Percentiles rank a stretch among this genome's conserved stretches.
These are phyloP conservation scores for Salminus brasiliensis DNA, from an alignment of 2,113 vertebrate species.

Conservation along the genomic window DNA sequence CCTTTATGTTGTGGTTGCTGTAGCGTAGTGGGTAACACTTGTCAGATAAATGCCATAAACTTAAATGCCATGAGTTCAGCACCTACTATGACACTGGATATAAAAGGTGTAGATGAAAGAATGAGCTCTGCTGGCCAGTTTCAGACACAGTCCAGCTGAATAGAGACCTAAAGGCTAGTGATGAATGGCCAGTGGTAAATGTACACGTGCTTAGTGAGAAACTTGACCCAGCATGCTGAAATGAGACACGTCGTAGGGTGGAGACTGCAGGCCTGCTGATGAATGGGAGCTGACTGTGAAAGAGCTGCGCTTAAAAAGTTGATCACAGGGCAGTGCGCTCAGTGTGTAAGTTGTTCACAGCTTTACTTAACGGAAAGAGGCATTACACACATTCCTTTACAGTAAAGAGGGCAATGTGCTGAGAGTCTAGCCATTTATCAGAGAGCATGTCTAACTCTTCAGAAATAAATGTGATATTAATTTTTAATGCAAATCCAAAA, in stretches of 20 bases:
- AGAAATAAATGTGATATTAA: no score
- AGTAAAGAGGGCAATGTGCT: conserved; percentile 18
- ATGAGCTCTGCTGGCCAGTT: not conserved
- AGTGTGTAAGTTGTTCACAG: conserved; percentile 20
- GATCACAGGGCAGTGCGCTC: conserved; percentile 30
- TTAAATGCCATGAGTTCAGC: no score
- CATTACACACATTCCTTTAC: not conserved
- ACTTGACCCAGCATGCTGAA: not conserved
- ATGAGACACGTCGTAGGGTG: conserved; percentile 7
- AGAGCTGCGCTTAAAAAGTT: conserved; percentile 41
- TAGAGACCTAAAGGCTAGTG: not conserved
- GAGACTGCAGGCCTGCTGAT: conserved; percentile 6
- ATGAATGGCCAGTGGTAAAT: not conserved
- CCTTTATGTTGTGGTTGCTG: no score
- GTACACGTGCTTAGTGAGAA: not conserved
- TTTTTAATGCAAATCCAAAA: no score
- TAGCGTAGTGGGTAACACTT: no score
- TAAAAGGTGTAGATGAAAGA: not conserved
- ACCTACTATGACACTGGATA: no score
- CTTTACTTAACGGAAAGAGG: conserved; percentile 1
- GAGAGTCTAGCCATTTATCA: conserved; percentile 26
- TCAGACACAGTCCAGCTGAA: not conserved
- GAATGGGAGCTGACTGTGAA: conserved; percentile 41
- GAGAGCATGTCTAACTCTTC: no score
- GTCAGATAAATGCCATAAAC: no score